Percentiles rank a stretch among this genome's conserved stretches.
phyloP scores from a whole-genome alignment of 1,140 invertebrate species.

The Drosophila simulans region DNA sequence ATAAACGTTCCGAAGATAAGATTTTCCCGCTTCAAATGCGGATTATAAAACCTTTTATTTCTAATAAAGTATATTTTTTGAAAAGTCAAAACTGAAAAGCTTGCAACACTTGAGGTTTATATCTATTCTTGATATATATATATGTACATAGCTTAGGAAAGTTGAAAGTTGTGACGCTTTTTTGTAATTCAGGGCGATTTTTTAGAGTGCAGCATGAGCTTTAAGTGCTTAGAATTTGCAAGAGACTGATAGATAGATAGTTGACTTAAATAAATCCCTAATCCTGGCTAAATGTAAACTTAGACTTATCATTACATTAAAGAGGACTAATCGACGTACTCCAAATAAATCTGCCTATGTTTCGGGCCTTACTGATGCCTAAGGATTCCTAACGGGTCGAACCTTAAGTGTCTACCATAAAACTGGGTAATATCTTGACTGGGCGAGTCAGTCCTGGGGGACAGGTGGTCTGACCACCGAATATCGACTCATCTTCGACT shows the following conservation, averaged over 20 bases:
- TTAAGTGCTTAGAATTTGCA: background rate
- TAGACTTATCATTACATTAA: background rate
- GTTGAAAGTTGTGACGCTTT: background rate
- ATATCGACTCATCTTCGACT: constrained; percentile 2
- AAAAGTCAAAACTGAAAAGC: too few species aligned
- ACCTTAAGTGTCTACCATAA: background rate
- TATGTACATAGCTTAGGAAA: too few species aligned
- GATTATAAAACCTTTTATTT: too few species aligned
- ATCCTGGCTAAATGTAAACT: background rate
- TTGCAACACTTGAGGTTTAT: too few species aligned
- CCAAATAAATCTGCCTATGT: background rate
- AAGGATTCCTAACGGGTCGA: background rate
- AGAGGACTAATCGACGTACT: background rate
- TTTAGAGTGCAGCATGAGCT: background rate
- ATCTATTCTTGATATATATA: too few species aligned
- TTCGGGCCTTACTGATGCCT: background rate
- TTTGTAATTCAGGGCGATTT: background rate
- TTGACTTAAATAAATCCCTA: background rate
- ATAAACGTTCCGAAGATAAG: too few species aligned
- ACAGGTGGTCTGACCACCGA: background rate
- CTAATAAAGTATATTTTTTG: too few species aligned
- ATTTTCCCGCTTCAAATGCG: too few species aligned
- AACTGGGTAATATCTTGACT: background rate
- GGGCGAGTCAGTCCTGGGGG: background rate
- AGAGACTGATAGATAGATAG: too few species aligned